Evolutionary conservation across 2,113 vertebrate species (phyloP).

Genomic region (Marcusenius ussheri): DNA sequence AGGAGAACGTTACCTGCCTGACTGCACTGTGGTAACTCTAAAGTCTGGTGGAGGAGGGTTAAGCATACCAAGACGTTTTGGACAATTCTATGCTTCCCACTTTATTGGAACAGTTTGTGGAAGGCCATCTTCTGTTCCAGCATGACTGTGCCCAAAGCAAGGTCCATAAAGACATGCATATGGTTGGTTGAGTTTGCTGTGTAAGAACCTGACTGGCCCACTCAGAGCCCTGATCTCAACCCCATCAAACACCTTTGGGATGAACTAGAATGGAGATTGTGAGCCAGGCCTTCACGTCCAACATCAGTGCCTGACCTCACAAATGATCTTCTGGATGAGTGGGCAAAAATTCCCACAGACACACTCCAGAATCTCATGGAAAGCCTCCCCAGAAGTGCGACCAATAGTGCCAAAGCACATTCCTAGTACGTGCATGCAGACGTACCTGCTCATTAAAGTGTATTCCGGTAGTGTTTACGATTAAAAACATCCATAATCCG

Average conservation of each 20-base stretch:
- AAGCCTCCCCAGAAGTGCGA: background rate
- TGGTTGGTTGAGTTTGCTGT: background rate
- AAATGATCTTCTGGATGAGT: no score
- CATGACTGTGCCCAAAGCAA: background rate
- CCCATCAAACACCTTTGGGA: background rate
- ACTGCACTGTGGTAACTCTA: background rate
- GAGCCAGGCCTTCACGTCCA: background rate
- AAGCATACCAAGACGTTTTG: background rate
- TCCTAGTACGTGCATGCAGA: background rate
- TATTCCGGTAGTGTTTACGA: no score
- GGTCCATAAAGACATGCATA: background rate
- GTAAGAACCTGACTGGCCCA: background rate
- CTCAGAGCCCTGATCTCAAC: background rate
- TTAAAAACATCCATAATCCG: no score
- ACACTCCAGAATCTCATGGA: no score
- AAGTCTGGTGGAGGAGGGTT: background rate
- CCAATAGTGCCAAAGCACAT: background rate
- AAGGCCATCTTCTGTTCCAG: background rate
- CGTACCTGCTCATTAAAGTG: background rate
- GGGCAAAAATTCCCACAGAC: no score
- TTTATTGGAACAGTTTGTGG: background rate
- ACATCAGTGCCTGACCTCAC: no score
- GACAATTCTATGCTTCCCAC: background rate
- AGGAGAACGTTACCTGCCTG: background rate
- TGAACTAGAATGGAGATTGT: background rate